Evolutionary conservation across 2,113 vertebrate genomes (phyloP), one percentile per base, ranked within the genome.

Genomic region (Chaenocephalus aceratus): DNA sequence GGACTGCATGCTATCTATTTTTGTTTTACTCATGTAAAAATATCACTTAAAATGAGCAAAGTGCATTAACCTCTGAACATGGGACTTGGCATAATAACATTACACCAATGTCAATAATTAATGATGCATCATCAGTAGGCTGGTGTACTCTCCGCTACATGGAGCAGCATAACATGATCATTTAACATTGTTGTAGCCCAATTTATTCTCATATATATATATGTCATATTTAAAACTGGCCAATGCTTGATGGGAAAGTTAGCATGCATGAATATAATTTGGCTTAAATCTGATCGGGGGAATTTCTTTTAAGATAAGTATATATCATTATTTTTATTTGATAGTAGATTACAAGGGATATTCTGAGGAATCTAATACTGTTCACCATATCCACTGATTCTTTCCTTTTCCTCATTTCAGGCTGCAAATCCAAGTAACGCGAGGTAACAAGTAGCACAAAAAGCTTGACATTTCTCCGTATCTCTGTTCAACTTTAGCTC

Each of bases 251-350:
- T 77, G 79, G 74, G 51, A 52, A 57, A 52, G 65, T 80, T 46
- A 46, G 72, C 88, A 93, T 92, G 91, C 88, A 83, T 60, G 14
- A 83, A 44, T 75, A 77, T 61, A 61, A 78, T 64, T 82, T 78
- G 77, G 51, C 58, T 26, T 61, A 83, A 79, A 85, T 78, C 44
- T 79, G 26, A 82, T 82, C 23, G 46, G 81, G 71, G 80, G 21
- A 12, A 45, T 53, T 53, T 78, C n/a, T 57, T 76, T 80, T 45
- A 52, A 85, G 52, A 76, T 23, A 68, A n/a, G 13, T 66, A 60
- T 75, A n/a, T 57, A 73, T 11, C 4, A 63, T 68, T 74, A 68
- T 60, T 77, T 62, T 44, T 6, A 69, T 51, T 76, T 83, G 3
- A 75, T 53, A 23, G 4, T 51, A 69, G 51, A 79, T 64, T 56